These are phyloP conservation scores for Nothobranchius furzeri DNA, from an alignment of 2,113 vertebrate species.

Conservation along the genomic window DNA sequence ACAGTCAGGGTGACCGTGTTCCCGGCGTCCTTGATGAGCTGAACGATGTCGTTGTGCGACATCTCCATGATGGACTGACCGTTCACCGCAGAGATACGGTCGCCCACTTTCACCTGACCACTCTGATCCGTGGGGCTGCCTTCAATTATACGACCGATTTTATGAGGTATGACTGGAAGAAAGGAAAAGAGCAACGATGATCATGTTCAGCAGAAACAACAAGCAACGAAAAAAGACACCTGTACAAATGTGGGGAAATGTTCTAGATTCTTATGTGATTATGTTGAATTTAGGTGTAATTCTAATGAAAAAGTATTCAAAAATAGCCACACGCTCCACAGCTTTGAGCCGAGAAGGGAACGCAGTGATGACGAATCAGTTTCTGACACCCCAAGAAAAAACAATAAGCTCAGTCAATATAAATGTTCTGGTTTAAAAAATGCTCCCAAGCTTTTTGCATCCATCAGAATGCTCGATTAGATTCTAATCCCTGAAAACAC, in stretches of 20 bases:
- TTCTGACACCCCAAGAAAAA: background rate
- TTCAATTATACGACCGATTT: conserved; percentile 96
- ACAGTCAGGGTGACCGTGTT: conserved; percentile 90
- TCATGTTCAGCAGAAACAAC: background rate
- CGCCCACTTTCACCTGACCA: conserved; percentile 91
- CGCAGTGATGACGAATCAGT: background rate
- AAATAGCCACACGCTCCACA: background rate
- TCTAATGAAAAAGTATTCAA: background rate
- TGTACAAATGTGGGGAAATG: no score
- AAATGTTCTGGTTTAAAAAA: background rate
- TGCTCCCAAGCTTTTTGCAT: background rate
- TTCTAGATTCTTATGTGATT: no score
- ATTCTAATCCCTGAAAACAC: background rate
- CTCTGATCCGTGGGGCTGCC: conserved; percentile 93
- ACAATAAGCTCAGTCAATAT: background rate
- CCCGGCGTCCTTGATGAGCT: conserved; percentile 97
- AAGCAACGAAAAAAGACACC: no score
- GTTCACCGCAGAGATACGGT: conserved; percentile 95
- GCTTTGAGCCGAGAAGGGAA: background rate
- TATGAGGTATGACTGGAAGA: conserved; percentile 93
- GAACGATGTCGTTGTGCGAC: conserved; percentile 94
- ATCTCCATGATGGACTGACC: conserved; percentile 90
- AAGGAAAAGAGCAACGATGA: background rate
- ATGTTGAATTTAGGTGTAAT: no score
- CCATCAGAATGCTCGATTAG: background rate